Evolutionary conservation across 2,113 vertebrate species (phyloP), one percentile per base, ranked within the genome.

Genomic region (Macroglossus sobrinus): DNA sequence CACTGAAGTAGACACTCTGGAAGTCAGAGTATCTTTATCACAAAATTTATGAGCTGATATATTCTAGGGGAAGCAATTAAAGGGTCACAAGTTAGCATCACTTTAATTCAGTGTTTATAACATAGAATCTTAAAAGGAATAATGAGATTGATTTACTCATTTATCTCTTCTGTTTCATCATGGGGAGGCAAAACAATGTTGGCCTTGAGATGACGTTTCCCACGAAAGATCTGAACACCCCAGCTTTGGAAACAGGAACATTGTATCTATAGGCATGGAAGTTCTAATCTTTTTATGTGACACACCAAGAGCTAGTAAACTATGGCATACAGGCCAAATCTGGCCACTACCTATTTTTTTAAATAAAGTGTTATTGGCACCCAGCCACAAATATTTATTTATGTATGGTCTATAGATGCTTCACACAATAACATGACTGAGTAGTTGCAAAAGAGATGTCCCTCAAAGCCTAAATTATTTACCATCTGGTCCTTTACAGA

Each of bases 81-180:
- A 87, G 30, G 74, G 72, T 94, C 63, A 71, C 38, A 88, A 78
- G 40, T 86, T 74, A 26, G n/a, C n/a, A 84, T 96, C 19, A 45
- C 71, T 97, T 95, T 86, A 96, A 43, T 82, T 74, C 50, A 69
- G 3, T 89, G 63, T 92, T 84, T 74, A 57, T 45, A 93, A 69
- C 69, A 61, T 66, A 7, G 84, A 75, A 3, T 40, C 64, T 50
- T 75, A 45, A 80, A 59, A 89, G 50, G 59, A 85, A 82, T 89
- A 69, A 94, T 64, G n/a, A 94, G 55, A 84, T 38, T 66, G 21
- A 91, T 78, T 79, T 59, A 89, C 79, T 92, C 19, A 86, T 92
- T 94, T 86, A 3, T 94, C 22, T 90, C 55, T 78, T 84, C 47
- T 61, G 18, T 66, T 91, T 91, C 66, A 81, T 85, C 55, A 75